Percentiles rank a stretch among this genome's conserved stretches.
Conservation (phyloP, 1,140 invertebrate genomes). For the Diachasmimorpha longicaudata region DNA sequence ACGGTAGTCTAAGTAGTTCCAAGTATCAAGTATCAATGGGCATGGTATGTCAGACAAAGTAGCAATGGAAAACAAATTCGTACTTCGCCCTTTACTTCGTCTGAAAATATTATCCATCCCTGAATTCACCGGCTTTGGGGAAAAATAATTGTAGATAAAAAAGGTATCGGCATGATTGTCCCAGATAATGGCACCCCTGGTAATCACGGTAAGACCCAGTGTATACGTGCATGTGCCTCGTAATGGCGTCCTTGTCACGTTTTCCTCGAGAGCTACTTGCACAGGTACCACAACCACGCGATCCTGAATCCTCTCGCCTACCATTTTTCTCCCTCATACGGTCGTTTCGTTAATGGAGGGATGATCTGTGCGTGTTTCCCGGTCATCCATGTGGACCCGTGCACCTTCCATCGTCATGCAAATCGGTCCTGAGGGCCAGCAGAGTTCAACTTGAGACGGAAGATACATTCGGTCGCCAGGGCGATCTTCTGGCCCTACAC, state of each 20-base stretch:
- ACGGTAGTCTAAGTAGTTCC: no score
- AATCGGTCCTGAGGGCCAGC: slow-evolving; percentile 19
- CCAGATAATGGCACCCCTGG: neutral
- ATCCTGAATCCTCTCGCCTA: neutral
- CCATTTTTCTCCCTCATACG: neutral
- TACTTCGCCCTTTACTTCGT: no score
- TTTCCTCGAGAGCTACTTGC: slow-evolving; percentile 1
- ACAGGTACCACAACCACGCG: neutral
- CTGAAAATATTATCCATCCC: no score
- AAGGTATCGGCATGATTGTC: neutral
- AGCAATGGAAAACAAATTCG: no score
- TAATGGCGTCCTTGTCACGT: slow-evolving; percentile 16
- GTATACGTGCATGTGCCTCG: neutral
- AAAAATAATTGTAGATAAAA: neutral
- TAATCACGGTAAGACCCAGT: slow-evolving; percentile 6
- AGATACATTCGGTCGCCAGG: neutral
- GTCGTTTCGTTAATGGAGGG: neutral
- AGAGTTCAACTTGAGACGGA: neutral
- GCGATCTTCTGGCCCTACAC: neutral
- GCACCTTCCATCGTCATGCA: slow-evolving; percentile 23
- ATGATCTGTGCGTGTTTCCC: slow-evolving; percentile 17
- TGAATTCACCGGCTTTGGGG: no score
- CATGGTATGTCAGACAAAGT: no score
- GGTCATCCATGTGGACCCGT: neutral
- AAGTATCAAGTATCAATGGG: no score